phyloP scores from a whole-genome alignment of 2,888 invertebrate species.

The Minunthozetes semirufus region DNA sequence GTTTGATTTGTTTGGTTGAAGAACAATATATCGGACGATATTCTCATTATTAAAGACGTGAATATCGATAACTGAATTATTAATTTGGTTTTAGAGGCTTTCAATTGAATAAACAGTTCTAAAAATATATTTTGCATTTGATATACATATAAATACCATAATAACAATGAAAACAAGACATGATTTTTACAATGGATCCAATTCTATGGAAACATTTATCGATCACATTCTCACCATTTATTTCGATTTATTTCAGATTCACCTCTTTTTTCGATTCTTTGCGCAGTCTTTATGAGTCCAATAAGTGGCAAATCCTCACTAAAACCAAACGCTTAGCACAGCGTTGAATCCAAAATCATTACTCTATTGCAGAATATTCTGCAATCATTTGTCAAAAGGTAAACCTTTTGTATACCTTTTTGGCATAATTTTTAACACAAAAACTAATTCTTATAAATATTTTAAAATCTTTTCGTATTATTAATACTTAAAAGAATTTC shows the following conservation, averaged over 20 bases:
- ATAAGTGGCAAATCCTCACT: too few relatives aligned
- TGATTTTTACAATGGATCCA: slow-evolving; percentile 28
- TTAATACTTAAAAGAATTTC: too few relatives aligned
- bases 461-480: too few relatives aligned
- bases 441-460: too few relatives aligned
- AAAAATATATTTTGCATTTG: slow-evolving; percentile 25
- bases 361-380: too few relatives aligned
- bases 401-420: too few relatives aligned
- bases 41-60: neutral
- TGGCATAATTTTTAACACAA: too few relatives aligned
- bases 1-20: slow-evolving; percentile 3
- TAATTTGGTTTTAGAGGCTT: neutral
- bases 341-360: too few relatives aligned
- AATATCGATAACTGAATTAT: slow-evolving; percentile 2
- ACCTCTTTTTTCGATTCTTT: slow-evolving; percentile 15
- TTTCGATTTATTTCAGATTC: neutral
- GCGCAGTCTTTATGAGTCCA: slow-evolving; percentile 14
- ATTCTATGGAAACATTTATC: slow-evolving; percentile 29
- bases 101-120: slow-evolving; percentile 6
- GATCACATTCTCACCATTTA: neutral
- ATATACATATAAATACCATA: slow-evolving; percentile 13
- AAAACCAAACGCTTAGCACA: too few relatives aligned
- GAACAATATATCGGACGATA: slow-evolving; percentile 7
- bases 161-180: slow-evolving; percentile 18
- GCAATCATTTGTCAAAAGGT: too few relatives aligned